These are phyloP conservation scores for Melanotaenia nigrans DNA, from an alignment of 2,797 vertebrate genomes.

Conservation along the genomic window DNA sequence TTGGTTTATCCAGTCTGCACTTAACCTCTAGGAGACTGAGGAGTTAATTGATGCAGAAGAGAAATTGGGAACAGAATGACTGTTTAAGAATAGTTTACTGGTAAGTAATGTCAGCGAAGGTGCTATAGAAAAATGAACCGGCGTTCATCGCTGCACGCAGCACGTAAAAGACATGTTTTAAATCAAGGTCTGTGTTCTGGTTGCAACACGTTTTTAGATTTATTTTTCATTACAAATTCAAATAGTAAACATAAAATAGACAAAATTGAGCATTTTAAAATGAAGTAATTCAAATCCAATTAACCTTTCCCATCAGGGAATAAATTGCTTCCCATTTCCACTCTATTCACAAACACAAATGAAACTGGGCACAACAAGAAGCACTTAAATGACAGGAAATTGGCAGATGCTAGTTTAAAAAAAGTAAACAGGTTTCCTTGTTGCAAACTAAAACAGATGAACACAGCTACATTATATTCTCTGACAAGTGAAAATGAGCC, in stretches of 20 bases:
- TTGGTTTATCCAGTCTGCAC: constrained; percentile 21
- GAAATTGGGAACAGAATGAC: neutral
- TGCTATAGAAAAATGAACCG: neutral
- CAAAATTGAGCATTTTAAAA: constrained; percentile 81
- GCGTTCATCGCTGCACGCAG: constrained; percentile 14
- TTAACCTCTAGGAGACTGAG: constrained; percentile 9
- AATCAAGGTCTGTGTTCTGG: constrained; percentile 20
- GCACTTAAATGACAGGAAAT: constrained; percentile 80
- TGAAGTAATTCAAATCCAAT: constrained; percentile 85
- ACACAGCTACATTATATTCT: constrained; percentile 55
- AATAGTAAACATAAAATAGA: constrained; percentile 73
- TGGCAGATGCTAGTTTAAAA: constrained; percentile 57
- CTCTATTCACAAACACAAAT: constrained; percentile 77
- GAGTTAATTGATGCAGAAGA: neutral
- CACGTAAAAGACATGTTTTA: constrained; percentile 49
- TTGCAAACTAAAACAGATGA: constrained; percentile 54
- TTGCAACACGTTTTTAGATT: constrained; percentile 65
- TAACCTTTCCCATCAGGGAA: constrained; percentile 76
- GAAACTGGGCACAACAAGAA: constrained; percentile 69
- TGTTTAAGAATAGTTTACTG: constrained; percentile 17
- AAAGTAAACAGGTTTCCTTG: constrained; percentile 65
- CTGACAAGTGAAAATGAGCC: constrained; percentile 51
- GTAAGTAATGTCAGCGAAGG: neutral
- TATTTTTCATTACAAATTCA: constrained; percentile 79
- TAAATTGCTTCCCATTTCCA: constrained; percentile 85